phyloP scores from a whole-genome alignment of 2,888 invertebrate genomes.

The Plemyria rubiginata region DNA sequence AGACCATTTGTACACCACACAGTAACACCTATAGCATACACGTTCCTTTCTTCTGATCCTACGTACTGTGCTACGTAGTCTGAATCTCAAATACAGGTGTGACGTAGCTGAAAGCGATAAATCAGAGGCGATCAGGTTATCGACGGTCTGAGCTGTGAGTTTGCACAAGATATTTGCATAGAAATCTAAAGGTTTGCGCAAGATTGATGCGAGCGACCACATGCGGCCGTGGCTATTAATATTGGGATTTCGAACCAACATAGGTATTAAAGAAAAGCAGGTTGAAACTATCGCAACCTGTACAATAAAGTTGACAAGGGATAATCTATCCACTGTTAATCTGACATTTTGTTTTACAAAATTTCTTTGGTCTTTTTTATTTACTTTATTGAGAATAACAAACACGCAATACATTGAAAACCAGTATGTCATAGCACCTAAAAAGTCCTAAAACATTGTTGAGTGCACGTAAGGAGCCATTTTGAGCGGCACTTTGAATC shows the following conservation, averaged over 20 bases:
- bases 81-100: constrained; percentile 67
- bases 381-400: too few relatives aligned
- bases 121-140: constrained; percentile 69
- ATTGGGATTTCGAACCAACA: constrained; percentile 5
- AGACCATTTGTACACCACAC: too few relatives aligned
- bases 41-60: constrained; percentile 1
- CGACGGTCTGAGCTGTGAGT: constrained; percentile 45
- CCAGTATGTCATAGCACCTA: too few relatives aligned
- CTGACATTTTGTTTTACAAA: too few relatives aligned
- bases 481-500: too few relatives aligned
- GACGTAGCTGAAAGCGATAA: constrained; percentile 49
- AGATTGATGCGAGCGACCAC: constrained; percentile 33
- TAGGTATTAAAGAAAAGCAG: background rate
- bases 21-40: background rate
- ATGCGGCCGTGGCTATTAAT: constrained; percentile 39
- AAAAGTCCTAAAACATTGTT: too few relatives aligned
- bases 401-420: too few relatives aligned
- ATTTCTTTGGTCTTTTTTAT: too few relatives aligned
- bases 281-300: background rate
- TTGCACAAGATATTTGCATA: constrained; percentile 40
- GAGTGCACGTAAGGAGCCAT: too few relatives aligned
- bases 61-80: constrained; percentile 52
- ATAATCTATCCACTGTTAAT: background rate
- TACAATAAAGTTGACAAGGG: background rate
- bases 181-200: constrained; percentile 33